A percentile compares a stretch with the other conserved stretches of the same genome.
Conservation (phyloP, 2,113 vertebrate genomes). For the Macrotis lagotis region DNA sequence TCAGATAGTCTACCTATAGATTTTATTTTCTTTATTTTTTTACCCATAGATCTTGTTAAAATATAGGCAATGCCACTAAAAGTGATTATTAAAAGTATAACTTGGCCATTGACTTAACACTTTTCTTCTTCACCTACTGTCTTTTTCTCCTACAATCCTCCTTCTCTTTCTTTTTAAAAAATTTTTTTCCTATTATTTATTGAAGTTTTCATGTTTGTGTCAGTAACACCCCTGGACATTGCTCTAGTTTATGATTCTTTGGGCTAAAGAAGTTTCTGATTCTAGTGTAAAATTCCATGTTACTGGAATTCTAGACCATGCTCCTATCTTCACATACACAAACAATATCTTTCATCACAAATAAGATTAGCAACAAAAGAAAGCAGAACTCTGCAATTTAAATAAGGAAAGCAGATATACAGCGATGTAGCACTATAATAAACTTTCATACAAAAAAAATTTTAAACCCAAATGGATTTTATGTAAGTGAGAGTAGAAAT, state of each 20-base stretch:
- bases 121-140: neutral
- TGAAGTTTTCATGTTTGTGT: neutral
- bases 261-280: neutral
- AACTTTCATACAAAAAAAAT: neutral
- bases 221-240: neutral
- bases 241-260: neutral
- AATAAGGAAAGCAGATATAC: neutral
- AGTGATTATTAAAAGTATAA: neutral
- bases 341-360: neutral
- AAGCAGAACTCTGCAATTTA: neutral
- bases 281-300: neutral
- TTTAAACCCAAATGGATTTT: neutral
- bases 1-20: neutral
- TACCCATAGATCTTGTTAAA: neutral
- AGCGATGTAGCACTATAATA: neutral
- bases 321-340: neutral
- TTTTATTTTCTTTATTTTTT: neutral
- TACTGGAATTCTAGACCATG: neutral
- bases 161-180: neutral
- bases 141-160: neutral
- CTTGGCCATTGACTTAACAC: neutral
- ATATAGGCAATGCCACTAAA: neutral
- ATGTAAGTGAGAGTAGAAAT: neutral
- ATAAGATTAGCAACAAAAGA: neutral
- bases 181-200: neutral